A percentile compares a stretch with the other conserved stretches of the same genome.
These are phyloP conservation scores for Dicentrarchus labrax DNA, from an alignment of 2,113 vertebrate genomes.

Conservation along the genomic window DNA sequence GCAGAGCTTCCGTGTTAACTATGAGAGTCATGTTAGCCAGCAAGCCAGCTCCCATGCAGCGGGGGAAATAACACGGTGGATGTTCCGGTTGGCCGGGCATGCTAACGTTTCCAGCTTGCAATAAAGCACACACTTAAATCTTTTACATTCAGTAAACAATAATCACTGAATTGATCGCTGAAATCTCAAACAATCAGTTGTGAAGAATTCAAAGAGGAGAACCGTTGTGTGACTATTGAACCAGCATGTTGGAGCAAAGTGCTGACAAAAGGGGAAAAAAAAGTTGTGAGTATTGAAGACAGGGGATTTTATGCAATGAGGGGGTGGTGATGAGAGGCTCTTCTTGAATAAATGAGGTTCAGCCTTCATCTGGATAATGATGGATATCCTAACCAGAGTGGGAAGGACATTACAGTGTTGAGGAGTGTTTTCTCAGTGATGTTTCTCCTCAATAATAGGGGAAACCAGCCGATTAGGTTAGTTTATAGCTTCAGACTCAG, in stretches of 20 bases:
- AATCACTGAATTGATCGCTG: neutral
- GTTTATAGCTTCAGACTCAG: neutral
- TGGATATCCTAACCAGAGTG: neutral
- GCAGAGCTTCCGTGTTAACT: neutral
- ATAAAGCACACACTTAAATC: neutral
- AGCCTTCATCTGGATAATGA: neutral
- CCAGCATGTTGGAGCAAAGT: neutral
- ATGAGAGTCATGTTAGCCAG: too few species aligned
- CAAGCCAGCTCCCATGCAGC: neutral
- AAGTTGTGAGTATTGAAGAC: neutral
- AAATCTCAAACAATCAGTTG: slow-evolving; percentile 1
- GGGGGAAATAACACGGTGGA: neutral
- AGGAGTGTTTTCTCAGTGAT: neutral
- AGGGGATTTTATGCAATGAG: neutral
- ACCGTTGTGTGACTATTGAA: neutral
- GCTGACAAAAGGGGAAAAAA: slow-evolving; percentile 36
- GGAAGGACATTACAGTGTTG: neutral
- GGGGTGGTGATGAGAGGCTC: slow-evolving; percentile 1
- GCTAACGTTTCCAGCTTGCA: neutral
- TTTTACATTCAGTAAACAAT: neutral
- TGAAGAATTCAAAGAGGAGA: slow-evolving; percentile 1
- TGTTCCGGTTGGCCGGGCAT: neutral
- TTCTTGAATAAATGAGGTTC: slow-evolving; percentile 27
- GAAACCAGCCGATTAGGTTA: neutral
- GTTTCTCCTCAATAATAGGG: neutral